Conservation (phyloP, 2,113 vertebrate genomes). For the human region DNA sequence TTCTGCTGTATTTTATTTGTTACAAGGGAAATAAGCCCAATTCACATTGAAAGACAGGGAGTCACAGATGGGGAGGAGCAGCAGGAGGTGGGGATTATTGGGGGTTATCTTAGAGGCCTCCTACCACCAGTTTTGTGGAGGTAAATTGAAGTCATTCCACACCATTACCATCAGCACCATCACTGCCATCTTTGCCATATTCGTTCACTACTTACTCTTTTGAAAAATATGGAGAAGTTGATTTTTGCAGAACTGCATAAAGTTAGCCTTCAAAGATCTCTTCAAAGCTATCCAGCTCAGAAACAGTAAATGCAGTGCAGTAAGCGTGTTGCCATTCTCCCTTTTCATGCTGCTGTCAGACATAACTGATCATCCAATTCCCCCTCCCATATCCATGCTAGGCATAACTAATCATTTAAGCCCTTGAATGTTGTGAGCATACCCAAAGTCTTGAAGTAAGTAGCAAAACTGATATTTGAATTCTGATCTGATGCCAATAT, state of each 20-base stretch:
- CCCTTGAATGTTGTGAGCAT: background rate
- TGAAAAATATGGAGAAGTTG: background rate
- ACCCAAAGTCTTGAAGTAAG: background rate
- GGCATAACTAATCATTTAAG: background rate
- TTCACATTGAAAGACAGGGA: background rate
- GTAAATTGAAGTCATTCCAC: background rate
- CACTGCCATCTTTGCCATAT: no score
- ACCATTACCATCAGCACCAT: background rate
- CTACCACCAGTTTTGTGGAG: background rate
- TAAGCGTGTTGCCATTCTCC: background rate
- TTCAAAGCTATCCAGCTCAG: background rate
- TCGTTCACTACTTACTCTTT: background rate
- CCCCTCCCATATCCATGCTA: background rate
- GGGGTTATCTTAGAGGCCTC: background rate
- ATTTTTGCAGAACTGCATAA: background rate
- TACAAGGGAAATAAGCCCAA: background rate
- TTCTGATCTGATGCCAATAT: background rate
- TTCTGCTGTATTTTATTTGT: background rate
- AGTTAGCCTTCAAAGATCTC: background rate
- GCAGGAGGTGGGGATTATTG: background rate
- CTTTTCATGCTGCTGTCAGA: background rate
- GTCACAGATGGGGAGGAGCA: background rate
- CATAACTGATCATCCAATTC: background rate
- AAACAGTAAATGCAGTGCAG: background rate
- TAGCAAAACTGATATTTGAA: background rate